Evolutionary conservation across 2,113 vertebrate genomes (phyloP), one percentile per base, ranked within the genome.

Genomic region (Hystrix brachyura): DNA sequence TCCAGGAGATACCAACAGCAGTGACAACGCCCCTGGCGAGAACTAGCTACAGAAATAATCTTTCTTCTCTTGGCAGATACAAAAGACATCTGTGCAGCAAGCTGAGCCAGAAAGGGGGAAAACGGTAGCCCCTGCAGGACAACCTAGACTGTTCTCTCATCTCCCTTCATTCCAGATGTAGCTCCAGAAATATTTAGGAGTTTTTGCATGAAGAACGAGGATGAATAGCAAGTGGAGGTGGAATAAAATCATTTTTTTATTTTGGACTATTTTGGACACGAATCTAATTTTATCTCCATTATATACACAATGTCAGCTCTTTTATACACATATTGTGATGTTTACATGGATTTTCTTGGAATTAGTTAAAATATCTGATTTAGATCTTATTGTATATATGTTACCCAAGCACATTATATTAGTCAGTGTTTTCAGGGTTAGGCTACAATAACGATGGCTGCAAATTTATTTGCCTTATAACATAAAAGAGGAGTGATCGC

Each of bases 71-170:
- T 97, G 95, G 96, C 94, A 97, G 84, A 96, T 62, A 95, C 29
- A 90, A 71, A 94, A 69, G 96, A 96, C 96, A 97, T 97, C 96
- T 97, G 96, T 95, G 85, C 53, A 90, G 81, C 48, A 95, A 84
- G 43, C 92, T 90, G 94, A 97, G 94, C 95, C 95, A 97, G 87
- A 92, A 93, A 65, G 55, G 69, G 82, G 34, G 46, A 80, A 90
- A 97, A 83, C 80, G 57, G 64, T 59, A 90, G 64, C 90, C 90
- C 59, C 64, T 90, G 15, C 78, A 85, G 84, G 84, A 90, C 81
- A 97, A 88, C 87, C 74, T 71, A 85, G 62, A 67, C 59, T 78
- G 60, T 79, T 90, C 64, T 87, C 81, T 38, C 59, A 60, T 11
- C 15, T 78, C 25, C n/a, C 46, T 60, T 96, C 79, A 72, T 64